A percentile compares a stretch with the other conserved stretches of the same genome.
phyloP scores from a whole-genome alignment of 2,888 invertebrate species.

The Diarsia brunnea region DNA sequence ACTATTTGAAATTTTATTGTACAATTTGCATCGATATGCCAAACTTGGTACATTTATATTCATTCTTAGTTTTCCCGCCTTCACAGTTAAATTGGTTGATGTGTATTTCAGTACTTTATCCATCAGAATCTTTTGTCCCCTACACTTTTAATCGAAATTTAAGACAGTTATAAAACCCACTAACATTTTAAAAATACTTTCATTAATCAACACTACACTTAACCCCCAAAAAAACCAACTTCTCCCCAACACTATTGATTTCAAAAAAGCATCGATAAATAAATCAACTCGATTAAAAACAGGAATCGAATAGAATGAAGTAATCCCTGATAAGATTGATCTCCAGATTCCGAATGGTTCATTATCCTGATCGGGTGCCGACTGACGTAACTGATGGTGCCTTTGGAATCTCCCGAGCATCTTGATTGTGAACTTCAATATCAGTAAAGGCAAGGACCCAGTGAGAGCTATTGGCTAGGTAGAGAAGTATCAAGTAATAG shows the following conservation, averaged over 20 bases:
- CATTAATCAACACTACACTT: slow-evolving; percentile 28
- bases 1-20: no score
- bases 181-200: not conserved
- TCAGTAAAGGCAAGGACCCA: slow-evolving; percentile 22
- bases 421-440: slow-evolving; percentile 60
- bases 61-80: no score
- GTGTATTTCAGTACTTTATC: no score
- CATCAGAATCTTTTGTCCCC: not conserved
- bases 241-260: slow-evolving; percentile 52
- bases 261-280: slow-evolving; percentile 57
- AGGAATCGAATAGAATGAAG: slow-evolving; percentile 70
- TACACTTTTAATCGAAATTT: not conserved
- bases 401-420: slow-evolving; percentile 51
- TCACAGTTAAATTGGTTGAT: no score
- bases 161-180: not conserved
- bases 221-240: slow-evolving; percentile 7
- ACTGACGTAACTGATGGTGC: slow-evolving; percentile 62
- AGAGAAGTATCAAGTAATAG: no score
- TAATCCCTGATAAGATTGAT: slow-evolving; percentile 78
- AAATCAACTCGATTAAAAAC: slow-evolving; percentile 69
- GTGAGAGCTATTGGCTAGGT: not conserved
- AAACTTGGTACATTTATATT: no score
- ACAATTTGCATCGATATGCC: no score
- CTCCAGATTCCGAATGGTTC: slow-evolving; percentile 75
- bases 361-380: slow-evolving; percentile 70